phyloP scores from a whole-genome alignment of 1,140 invertebrate genomes.

The Parasteatoda tepidariorum region DNA sequence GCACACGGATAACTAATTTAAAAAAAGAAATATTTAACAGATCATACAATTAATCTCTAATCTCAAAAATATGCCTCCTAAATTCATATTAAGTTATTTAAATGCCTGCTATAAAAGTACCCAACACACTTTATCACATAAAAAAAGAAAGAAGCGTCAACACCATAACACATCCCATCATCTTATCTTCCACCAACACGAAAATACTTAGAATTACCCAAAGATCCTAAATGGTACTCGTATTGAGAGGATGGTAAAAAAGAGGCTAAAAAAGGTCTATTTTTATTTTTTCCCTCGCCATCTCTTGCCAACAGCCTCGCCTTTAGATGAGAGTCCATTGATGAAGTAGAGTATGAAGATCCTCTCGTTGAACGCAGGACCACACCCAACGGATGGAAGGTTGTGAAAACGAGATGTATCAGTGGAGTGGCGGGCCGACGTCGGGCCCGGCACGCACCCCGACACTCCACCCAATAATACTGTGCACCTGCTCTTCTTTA shows the following conservation, averaged over 20 bases:
- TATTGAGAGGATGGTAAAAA: neutral
- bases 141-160: neutral
- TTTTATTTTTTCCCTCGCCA: neutral
- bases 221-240: neutral
- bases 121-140: too few relatives aligned
- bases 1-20: too few relatives aligned
- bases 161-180: neutral
- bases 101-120: too few relatives aligned
- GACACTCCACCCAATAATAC: slow-evolving; percentile 48
- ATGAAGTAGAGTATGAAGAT: slow-evolving; percentile 26
- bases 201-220: neutral
- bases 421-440: slow-evolving; percentile 22
- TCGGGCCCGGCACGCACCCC: neutral
- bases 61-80: too few relatives aligned
- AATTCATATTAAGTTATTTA: too few relatives aligned
- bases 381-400: slow-evolving; percentile 26
- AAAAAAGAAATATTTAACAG: too few relatives aligned
- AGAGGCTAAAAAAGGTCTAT: slow-evolving; percentile 18
- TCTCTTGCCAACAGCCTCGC: neutral
- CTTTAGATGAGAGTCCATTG: neutral
- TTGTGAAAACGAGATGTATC: slow-evolving; percentile 45
- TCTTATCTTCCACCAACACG: neutral
- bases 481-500: slow-evolving; percentile 48
- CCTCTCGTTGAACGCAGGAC: slow-evolving; percentile 24
- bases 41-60: too few relatives aligned